Evolutionary conservation across 2,113 vertebrate species (phyloP).

Genomic region (Mormyrus lacerda): DNA sequence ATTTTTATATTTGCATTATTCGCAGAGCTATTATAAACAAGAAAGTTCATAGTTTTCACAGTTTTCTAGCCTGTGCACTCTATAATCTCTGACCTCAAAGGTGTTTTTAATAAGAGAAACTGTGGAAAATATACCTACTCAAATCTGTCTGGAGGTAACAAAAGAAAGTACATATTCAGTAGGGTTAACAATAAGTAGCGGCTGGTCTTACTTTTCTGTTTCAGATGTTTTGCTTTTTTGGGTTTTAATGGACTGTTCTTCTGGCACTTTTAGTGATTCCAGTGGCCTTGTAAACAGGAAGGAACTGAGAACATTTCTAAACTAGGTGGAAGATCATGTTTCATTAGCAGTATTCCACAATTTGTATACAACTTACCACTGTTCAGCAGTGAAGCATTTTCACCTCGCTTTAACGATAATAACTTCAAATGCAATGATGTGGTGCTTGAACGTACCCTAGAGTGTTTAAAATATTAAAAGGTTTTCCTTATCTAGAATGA

Average conservation of each 20-base stretch:
- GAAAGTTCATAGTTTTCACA: slow-evolving; percentile 14
- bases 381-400: background rate
- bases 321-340: slow-evolving; percentile 16
- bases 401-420: background rate
- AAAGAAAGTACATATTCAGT: slow-evolving; percentile 27
- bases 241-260: slow-evolving; percentile 8
- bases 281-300: slow-evolving; percentile 37
- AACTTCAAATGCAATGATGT: background rate
- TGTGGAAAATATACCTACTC: slow-evolving; percentile 29
- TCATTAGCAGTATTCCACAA: slow-evolving; percentile 30
- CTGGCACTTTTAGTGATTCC: slow-evolving; percentile 14
- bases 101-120: slow-evolving; percentile 13
- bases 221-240: background rate
- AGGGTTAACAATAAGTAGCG: slow-evolving; percentile 17
- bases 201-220: background rate
- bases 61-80: background rate
- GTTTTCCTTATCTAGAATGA: background rate
- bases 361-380: background rate
- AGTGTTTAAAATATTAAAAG: background rate
- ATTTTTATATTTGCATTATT: slow-evolving; percentile 50
- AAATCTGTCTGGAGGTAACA: slow-evolving; percentile 26
- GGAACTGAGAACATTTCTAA: slow-evolving; percentile 21
- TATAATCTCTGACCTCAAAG: background rate
- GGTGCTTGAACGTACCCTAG: background rate
- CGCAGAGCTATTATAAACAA: slow-evolving; percentile 35